A percentile compares a stretch with the other conserved stretches of the same genome.
These are phyloP conservation scores for Hormiphora californensis DNA, from an alignment of 37 sponge, comb jelly and placozoan genomes.

Conservation along the genomic window DNA sequence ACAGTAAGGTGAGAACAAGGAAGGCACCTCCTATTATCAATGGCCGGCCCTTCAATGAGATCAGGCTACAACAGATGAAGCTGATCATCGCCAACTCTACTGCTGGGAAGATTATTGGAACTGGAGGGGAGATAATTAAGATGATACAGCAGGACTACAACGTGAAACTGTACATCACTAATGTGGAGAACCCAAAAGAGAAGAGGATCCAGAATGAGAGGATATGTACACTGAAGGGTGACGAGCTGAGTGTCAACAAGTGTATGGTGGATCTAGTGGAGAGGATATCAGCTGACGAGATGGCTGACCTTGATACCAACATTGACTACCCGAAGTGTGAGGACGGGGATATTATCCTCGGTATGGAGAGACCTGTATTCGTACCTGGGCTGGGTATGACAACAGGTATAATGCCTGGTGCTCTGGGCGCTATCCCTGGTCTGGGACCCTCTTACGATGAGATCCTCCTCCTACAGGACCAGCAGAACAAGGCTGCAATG, in stretches of 20 bases:
- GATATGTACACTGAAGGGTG: slow-evolving; percentile 39
- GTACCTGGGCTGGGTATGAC: slow-evolving; percentile 14
- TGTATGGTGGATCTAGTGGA: slow-evolving; percentile 48
- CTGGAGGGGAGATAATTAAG: slow-evolving; percentile 47
- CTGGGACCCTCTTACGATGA: slow-evolving; percentile 32
- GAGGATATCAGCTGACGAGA: slow-evolving; percentile 35
- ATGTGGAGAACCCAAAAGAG: slow-evolving; percentile 53
- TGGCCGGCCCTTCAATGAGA: slow-evolving; percentile 43
- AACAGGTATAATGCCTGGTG: neutral
- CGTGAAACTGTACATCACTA: slow-evolving; percentile 52
- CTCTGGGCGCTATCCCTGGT: neutral
- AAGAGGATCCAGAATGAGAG: slow-evolving; percentile 48
- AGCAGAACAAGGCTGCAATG: slow-evolving; percentile 11
- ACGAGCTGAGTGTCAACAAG: slow-evolving; percentile 45
- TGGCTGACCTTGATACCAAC: slow-evolving; percentile 52
- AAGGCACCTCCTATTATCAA: slow-evolving; percentile 51
- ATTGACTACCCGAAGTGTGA: slow-evolving; percentile 54
- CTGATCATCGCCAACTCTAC: slow-evolving; percentile 51
- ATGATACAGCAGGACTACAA: slow-evolving; percentile 54
- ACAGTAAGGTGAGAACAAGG: slow-evolving; percentile 51
- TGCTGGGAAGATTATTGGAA: slow-evolving; percentile 38
- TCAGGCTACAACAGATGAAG: slow-evolving; percentile 46
- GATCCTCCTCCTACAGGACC: slow-evolving; percentile 23
- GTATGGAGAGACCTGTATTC: slow-evolving; percentile 49
- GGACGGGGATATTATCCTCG: slow-evolving; percentile 45